Evolutionary conservation across 23 tunicate species (phyloP), one percentile per base, ranked within the genome.

Genomic region (Diplosoma virens): DNA sequence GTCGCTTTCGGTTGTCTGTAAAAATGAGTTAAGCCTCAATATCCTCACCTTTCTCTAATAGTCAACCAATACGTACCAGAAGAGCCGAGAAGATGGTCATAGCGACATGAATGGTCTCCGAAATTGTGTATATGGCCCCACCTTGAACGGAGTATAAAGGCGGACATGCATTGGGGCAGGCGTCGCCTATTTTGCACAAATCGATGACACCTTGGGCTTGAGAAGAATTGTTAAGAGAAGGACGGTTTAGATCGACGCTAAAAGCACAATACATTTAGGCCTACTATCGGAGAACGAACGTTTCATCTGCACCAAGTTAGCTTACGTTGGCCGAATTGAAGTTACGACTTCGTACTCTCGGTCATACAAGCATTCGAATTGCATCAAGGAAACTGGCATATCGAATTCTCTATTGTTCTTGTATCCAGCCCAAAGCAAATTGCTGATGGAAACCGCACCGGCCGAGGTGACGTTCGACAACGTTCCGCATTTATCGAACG

Each of bases 91-190:
- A 3, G 25, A 67, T 17, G 17, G 74, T 33, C 74, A 67, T 67
- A 18, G 30, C 35, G 25, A 52, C 52, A 21, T 76, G 81, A 2
- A 76, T 32, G 17, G 67, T 76, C 32, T 76, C 73, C 32, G 54
- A 35, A 58, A 76, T 59, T 30, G 81, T 76, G 66, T 76, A 76
- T 3, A n/a, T 24, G 3, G 81, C 81, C 1, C 81, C 67, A 7
- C 28, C 6, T 18, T 56, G 14, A 7, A 76, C 48, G 2, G 72
- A 60, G 25, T 53, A 76, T 4, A 22, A 1, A 11, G 37, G 46
- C 2, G 81, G 81, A 46, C 81, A 76, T 2, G 67, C 67, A 25
- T 31, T n/a, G 11, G 81, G 81, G 30, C 81, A 76, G 11, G 37
- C 28, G 3, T 60, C 32, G 45, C 72, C 71, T 2, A 48, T 55